phyloP scores from a whole-genome alignment of 92 coral and sea anemone species.

The Parazoanthus atlanticus region DNA sequence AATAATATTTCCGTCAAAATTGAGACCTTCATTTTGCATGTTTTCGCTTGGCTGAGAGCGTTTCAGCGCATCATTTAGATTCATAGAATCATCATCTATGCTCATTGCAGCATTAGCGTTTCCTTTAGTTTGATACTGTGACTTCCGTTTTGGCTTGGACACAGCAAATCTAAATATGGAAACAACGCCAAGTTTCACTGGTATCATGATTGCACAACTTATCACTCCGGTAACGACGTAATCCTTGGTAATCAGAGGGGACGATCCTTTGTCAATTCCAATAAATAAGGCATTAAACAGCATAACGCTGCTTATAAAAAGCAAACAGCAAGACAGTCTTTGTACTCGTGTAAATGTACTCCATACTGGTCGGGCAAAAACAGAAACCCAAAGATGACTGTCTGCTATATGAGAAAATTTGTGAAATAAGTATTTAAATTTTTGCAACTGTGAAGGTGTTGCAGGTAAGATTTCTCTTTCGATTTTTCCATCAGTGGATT shows the following conservation, averaged over 20 bases:
- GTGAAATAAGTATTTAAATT: conserved; percentile 71
- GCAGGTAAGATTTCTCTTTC: conserved; percentile 73
- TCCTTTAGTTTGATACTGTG: conserved; percentile 15
- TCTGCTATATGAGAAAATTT: conserved; percentile 69
- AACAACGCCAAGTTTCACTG: conserved; percentile 64
- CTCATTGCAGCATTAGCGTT: conserved; percentile 15
- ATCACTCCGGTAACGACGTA: conserved; percentile 70
- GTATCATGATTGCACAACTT: conserved; percentile 77
- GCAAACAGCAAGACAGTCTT: conserved; percentile 87
- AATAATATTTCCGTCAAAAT: not conserved
- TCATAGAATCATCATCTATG: conserved; percentile 2
- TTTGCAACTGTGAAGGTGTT: conserved; percentile 62
- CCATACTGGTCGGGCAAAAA: conserved; percentile 72
- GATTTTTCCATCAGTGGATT: conserved; percentile 86
- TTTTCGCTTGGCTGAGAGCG: not conserved
- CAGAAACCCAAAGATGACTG: conserved; percentile 89
- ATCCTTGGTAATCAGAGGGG: conserved; percentile 44
- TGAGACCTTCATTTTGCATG: not conserved
- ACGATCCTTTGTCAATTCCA: conserved; percentile 40
- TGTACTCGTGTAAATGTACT: conserved; percentile 90
- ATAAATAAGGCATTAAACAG: conserved; percentile 75
- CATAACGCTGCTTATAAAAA: conserved; percentile 77
- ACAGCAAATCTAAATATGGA: conserved; percentile 70
- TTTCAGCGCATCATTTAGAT: conserved; percentile 8
- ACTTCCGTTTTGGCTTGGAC: conserved; percentile 50